A percentile compares a stretch with the other conserved stretches of the same genome.
Evolutionary conservation across 2,888 invertebrate genomes (phyloP).

Genomic region (Dicyrtoma fusca): DNA sequence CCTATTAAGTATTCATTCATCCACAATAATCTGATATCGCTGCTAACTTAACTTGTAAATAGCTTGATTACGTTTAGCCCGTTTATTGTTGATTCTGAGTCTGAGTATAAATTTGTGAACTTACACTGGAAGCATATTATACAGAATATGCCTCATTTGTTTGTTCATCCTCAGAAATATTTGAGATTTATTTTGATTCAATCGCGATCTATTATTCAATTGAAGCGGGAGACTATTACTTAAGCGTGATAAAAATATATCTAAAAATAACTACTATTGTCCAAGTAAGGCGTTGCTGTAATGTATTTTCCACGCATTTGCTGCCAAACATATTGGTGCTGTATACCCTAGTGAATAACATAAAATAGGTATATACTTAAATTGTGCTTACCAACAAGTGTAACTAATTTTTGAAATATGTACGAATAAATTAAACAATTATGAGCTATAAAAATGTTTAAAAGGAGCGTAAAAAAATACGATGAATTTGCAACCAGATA

Average conservation of each 20-base stretch:
- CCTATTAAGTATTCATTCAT: background rate
- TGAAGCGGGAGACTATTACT: conserved; percentile 10
- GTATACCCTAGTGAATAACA: conserved; percentile 25
- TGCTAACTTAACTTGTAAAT: no score
- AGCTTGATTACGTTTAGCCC: no score
- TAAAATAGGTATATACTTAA: conserved; percentile 10
- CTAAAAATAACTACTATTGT: background rate
- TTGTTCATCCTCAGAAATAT: no score
- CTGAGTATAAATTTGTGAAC: no score
- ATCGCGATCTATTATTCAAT: background rate
- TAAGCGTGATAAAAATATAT: conserved; percentile 5
- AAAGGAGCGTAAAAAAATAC: no score
- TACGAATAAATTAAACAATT: conserved; percentile 13
- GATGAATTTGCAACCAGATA: no score
- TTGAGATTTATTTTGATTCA: background rate
- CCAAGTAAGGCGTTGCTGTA: conserved; percentile 9
- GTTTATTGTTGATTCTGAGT: no score
- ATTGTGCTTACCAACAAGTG: background rate
- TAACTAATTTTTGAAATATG: conserved; percentile 16
- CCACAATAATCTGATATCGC: no score
- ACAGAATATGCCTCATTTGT: no score
- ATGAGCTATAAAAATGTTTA: background rate
- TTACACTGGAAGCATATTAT: no score
- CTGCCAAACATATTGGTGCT: conserved; percentile 31
- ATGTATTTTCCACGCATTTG: conserved; percentile 28